phyloP scores from a whole-genome alignment of 2,888 invertebrate species.

The Nebria brevicollis region DNA sequence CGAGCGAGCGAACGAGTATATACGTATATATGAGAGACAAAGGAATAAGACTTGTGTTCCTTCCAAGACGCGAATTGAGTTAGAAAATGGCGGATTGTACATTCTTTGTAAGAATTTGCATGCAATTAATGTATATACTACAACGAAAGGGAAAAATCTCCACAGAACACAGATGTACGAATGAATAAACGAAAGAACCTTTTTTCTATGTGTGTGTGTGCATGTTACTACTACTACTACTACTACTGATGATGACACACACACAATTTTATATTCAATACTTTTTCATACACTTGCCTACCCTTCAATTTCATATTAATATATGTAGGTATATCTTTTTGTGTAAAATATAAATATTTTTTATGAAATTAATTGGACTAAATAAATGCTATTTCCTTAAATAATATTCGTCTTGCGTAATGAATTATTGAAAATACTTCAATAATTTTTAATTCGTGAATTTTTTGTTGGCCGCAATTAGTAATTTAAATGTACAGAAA shows the following conservation, averaged over 20 bases:
- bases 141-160: constrained; percentile 41
- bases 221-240: too few species aligned
- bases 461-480: neutral
- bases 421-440: neutral
- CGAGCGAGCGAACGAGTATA: constrained; percentile 52
- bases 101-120: constrained; percentile 64
- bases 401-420: too few species aligned
- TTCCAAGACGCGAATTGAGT: constrained; percentile 60
- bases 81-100: constrained; percentile 64
- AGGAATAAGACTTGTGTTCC: constrained; percentile 61
- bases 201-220: neutral
- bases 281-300: neutral
- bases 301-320: too few species aligned
- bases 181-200: too few species aligned
- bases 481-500: neutral
- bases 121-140: constrained; percentile 55
- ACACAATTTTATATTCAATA: constrained; percentile 42
- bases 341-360: neutral
- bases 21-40: constrained; percentile 61
- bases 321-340: too few species aligned
- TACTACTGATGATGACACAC: neutral
- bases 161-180: neutral
- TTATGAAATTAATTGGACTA: too few species aligned
- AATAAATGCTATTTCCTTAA: too few species aligned
- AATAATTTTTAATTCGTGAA: neutral